Conservation (phyloP, 2,113 vertebrate species). For the Egretta garzetta region DNA sequence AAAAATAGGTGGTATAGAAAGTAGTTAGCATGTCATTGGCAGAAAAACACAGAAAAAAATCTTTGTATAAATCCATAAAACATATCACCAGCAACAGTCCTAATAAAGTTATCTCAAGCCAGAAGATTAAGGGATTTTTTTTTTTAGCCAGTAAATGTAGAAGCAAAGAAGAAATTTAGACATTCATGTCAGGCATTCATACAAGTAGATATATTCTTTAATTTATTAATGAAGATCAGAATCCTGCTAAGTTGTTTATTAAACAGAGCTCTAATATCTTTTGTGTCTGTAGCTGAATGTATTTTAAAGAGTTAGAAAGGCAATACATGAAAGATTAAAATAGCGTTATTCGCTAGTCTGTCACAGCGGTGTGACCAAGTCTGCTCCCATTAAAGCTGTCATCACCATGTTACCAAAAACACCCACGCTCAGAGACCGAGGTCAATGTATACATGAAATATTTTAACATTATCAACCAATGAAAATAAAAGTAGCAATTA, state of each 20-base stretch:
- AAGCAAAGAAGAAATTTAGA: slow-evolving; percentile 36
- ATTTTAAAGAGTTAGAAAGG: slow-evolving; percentile 50
- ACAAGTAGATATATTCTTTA: slow-evolving; percentile 58
- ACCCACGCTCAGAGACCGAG: background rate
- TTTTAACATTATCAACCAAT: background rate
- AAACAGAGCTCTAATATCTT: slow-evolving; percentile 34
- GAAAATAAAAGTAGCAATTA: slow-evolving; percentile 34
- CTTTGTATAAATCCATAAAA: background rate
- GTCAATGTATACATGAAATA: slow-evolving; percentile 7
- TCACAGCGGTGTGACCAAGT: slow-evolving; percentile 58
- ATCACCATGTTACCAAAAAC: slow-evolving; percentile 15
- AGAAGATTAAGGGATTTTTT: background rate
- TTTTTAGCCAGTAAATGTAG: slow-evolving; percentile 34
- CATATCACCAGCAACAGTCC: background rate
- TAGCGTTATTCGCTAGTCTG: slow-evolving; percentile 49
- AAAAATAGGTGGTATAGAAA: background rate
- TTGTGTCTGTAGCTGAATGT: background rate
- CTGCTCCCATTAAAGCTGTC: slow-evolving; percentile 41
- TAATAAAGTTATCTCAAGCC: background rate
- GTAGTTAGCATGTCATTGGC: background rate
- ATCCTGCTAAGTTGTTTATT: slow-evolving; percentile 59
- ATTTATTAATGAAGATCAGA: slow-evolving; percentile 69
- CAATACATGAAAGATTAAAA: slow-evolving; percentile 64
- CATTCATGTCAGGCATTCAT: slow-evolving; percentile 4
- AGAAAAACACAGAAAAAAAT: slow-evolving; percentile 12